Evolutionary conservation across 1,140 invertebrate species (phyloP).

Genomic region (Euglossa dilemma): DNA sequence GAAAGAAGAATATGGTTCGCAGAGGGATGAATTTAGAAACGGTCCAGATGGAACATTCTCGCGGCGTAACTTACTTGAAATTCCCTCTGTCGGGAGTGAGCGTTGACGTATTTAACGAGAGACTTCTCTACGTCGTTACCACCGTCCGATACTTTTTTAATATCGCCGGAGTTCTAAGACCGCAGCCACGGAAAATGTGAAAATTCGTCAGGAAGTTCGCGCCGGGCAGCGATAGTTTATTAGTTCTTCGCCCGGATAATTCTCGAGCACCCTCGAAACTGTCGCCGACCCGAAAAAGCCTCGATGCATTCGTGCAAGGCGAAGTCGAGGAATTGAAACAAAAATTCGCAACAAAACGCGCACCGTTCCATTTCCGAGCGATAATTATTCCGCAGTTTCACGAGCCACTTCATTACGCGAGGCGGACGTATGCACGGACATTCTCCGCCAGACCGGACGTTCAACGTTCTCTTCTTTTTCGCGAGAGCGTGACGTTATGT

Average conservation of each 20-base stretch:
- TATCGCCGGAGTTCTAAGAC: too few species aligned
- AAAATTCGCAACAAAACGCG: background rate
- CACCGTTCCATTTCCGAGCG: background rate
- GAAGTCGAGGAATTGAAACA: background rate
- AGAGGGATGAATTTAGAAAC: too few species aligned
- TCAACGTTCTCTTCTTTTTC: background rate
- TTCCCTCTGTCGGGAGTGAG: background rate
- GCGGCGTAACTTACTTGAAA: background rate
- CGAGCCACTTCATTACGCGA: background rate
- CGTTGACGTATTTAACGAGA: background rate
- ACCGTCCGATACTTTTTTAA: background rate
- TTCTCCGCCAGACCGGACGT: background rate
- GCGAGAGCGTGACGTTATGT: background rate
- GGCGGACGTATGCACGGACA: background rate
- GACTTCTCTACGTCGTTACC: background rate
- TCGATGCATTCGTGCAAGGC: background rate
- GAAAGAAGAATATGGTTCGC: background rate
- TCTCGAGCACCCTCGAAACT: background rate
- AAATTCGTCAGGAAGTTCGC: background rate
- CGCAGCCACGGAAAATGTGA: too few species aligned
- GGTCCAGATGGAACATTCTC: background rate
- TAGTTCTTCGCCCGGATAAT: background rate
- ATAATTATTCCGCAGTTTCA: slow-evolving; percentile 8
- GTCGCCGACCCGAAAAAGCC: background rate
- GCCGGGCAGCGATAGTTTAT: background rate